Evolutionary conservation across 2,113 vertebrate genomes (phyloP).

Genomic region (Paradisaea rubra): DNA sequence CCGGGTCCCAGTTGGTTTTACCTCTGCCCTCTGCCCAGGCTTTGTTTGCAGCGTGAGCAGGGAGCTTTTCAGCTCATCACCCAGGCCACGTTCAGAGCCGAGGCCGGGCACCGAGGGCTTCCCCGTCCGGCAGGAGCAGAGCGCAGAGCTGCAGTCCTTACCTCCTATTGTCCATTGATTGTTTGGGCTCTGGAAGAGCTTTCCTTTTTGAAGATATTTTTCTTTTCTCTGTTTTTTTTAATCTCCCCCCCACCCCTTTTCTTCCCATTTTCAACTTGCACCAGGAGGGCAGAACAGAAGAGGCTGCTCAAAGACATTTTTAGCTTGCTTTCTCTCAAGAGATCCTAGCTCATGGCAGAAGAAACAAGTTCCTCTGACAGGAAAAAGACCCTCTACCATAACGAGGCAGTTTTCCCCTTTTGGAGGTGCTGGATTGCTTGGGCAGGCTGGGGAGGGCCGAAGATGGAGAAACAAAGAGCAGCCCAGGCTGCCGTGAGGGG

Average conservation of each 20-base stretch:
- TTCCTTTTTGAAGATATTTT: neutral
- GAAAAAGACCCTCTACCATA: neutral
- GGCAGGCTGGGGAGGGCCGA: neutral
- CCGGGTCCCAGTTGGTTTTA: neutral
- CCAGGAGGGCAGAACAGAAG: slow-evolving; percentile 38
- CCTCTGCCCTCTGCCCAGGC: slow-evolving; percentile 28
- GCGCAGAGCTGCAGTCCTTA: neutral
- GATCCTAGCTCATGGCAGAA: neutral
- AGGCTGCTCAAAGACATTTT: slow-evolving; percentile 13
- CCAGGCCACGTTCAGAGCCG: neutral
- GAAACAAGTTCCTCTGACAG: neutral
- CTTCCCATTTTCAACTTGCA: slow-evolving; percentile 7
- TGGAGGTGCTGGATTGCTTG: neutral
- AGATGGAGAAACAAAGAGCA: neutral
- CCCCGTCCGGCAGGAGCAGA: neutral
- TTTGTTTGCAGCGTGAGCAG: slow-evolving; percentile 23
- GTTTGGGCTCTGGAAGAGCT: neutral
- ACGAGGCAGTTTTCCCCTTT: neutral
- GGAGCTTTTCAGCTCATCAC: slow-evolving; percentile 32
- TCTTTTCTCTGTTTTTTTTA: neutral
- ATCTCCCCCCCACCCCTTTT: neutral
- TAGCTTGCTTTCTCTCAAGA: slow-evolving; percentile 12
- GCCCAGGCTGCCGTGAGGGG: neutral
- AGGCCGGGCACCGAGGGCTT: neutral
- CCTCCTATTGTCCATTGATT: neutral